Evolutionary conservation across 2,797 vertebrate species (phyloP).

Genomic region (Lepus oiostolus): DNA sequence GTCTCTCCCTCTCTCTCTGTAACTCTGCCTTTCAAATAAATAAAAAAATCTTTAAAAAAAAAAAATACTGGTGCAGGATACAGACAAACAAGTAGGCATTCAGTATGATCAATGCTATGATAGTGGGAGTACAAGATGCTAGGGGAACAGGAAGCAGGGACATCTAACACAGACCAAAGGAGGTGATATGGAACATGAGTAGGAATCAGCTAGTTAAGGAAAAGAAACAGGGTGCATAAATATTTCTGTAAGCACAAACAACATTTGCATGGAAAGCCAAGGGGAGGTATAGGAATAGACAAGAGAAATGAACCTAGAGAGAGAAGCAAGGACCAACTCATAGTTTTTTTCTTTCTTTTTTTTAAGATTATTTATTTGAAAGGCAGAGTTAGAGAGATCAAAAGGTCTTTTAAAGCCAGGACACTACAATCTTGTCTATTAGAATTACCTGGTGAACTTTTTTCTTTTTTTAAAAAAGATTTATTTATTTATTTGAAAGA

Average conservation of each 20-base stretch:
- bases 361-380: not conserved
- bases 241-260: constrained; percentile 43
- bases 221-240: not conserved
- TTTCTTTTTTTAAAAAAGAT: too few relatives aligned
- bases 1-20: too few relatives aligned
- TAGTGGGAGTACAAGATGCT: constrained; percentile 28
- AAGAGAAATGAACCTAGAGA: constrained; percentile 37
- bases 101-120: constrained; percentile 46
- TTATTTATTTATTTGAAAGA: too few relatives aligned
- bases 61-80: not conserved
- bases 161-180: constrained; percentile 48
- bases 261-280: constrained; percentile 46
- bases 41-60: too few relatives aligned
- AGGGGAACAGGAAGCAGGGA: constrained; percentile 64
- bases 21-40: too few relatives aligned
- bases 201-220: constrained; percentile 33
- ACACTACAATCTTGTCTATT: constrained; percentile 16
- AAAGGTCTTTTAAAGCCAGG: not conserved
- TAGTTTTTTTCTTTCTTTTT: not conserved
- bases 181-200: constrained; percentile 27
- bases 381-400: not conserved
- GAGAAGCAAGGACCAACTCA: constrained; percentile 2
- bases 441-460: constrained; percentile 28
- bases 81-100: constrained; percentile 26
- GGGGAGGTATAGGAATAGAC: not conserved